These are phyloP conservation scores for Hetaerina americana DNA, from an alignment of 1,140 invertebrate genomes.

Conservation along the genomic window DNA sequence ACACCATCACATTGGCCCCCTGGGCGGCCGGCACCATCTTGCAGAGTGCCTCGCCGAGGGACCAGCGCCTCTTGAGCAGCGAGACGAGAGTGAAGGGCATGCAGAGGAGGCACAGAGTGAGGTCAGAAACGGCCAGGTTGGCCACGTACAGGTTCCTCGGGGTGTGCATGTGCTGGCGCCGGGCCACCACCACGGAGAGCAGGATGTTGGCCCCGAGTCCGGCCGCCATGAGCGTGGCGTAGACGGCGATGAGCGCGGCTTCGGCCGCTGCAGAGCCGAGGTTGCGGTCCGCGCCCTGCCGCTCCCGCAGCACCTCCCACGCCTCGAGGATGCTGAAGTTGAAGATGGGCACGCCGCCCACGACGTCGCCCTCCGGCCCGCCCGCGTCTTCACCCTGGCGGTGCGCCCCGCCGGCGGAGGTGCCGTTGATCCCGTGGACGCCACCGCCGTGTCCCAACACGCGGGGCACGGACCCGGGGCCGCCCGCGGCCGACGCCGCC, in stretches of 20 bases:
- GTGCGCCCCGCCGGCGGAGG: not conserved
- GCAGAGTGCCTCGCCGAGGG: constrained; percentile 33
- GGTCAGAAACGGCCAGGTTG: constrained; percentile 43
- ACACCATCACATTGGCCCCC: constrained; percentile 45
- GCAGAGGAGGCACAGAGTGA: constrained; percentile 40
- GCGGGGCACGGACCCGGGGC: too few relatives aligned
- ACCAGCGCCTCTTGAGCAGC: constrained; percentile 27
- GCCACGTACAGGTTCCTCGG: constrained; percentile 48
- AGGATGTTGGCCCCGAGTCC: constrained; percentile 30
- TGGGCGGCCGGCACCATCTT: constrained; percentile 41
- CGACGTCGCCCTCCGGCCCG: not conserved
- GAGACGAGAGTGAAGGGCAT: constrained; percentile 41
- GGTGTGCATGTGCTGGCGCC: constrained; percentile 34
- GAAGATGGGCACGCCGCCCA: not conserved
- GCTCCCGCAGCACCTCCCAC: constrained; percentile 1
- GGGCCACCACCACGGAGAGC: constrained; percentile 30
- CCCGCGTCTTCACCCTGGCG: not conserved
- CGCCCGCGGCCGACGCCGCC: not conserved
- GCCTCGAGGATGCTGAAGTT: not conserved
- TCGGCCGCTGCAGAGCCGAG: constrained; percentile 16
- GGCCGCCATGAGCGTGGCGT: constrained; percentile 26
- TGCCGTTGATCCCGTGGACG: not conserved
- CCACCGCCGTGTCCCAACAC: not conserved
- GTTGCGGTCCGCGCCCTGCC: constrained; percentile 5
- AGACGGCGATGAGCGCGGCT: constrained; percentile 24